These are phyloP conservation scores for Rhopalosiphum padi DNA, from an alignment of 1,140 invertebrate species.

Conservation along the genomic window DNA sequence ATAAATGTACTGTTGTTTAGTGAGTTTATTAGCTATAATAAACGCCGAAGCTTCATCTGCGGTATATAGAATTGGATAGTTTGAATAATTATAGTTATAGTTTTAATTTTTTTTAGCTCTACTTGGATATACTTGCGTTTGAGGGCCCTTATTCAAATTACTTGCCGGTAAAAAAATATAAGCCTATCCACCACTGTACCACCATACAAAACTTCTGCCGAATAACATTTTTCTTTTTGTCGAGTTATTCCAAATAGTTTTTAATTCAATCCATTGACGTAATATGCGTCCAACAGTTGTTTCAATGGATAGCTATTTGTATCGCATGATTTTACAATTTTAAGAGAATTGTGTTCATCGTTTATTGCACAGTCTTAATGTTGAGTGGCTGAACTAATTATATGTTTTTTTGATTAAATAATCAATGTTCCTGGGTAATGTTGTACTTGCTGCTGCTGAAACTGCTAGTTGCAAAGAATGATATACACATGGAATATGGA, in stretches of 20 bases:
- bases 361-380: neutral
- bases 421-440: neutral
- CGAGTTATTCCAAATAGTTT: no score
- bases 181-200: no score
- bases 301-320: no score
- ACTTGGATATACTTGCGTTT: neutral
- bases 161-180: no score
- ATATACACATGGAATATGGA: neutral
- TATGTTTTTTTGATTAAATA: conserved; percentile 8
- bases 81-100: neutral
- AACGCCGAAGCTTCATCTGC: neutral
- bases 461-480: conserved; percentile 25
- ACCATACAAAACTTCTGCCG: no score
- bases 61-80: neutral
- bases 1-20: neutral
- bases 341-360: no score
- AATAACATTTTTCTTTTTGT: no score
- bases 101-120: neutral
- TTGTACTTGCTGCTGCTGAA: neutral
- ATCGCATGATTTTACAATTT: no score
- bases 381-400: neutral
- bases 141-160: no score
- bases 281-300: no score
- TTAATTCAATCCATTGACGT: no score
- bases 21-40: neutral